These are phyloP conservation scores for Montipora capitata DNA, from an alignment of 92 coral and sea anemone genomes.

Conservation along the genomic window DNA sequence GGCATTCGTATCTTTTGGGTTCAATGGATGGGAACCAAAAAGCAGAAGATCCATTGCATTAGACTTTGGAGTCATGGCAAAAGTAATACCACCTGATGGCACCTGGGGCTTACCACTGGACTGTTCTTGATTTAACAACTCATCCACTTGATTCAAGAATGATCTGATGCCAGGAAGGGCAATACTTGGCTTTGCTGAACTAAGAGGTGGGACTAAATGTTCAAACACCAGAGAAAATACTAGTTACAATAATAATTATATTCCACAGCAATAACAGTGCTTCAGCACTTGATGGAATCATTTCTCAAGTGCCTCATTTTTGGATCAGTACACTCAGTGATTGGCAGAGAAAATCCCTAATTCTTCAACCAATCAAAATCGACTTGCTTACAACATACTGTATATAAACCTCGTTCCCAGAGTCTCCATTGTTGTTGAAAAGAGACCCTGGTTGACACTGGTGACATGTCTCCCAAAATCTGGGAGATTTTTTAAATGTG, in stretches of 20 bases:
- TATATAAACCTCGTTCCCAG: too few species aligned
- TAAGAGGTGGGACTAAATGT: neutral
- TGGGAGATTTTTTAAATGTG: too few species aligned
- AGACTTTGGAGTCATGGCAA: slow-evolving; percentile 46
- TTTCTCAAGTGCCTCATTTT: too few species aligned
- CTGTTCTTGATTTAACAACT: slow-evolving; percentile 50
- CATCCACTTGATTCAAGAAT: slow-evolving; percentile 70
- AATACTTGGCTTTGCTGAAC: slow-evolving; percentile 24
- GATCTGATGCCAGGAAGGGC: slow-evolving; percentile 66
- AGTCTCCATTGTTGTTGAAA: too few species aligned
- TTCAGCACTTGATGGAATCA: too few species aligned
- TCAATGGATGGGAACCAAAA: slow-evolving; percentile 74
- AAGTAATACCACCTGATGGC: slow-evolving; percentile 27
- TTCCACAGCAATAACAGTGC: too few species aligned
- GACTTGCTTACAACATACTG: too few species aligned
- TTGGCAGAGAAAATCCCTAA: too few species aligned
- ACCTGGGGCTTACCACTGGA: slow-evolving; percentile 24
- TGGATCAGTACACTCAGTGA: too few species aligned
- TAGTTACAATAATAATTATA: neutral
- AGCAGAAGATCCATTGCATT: slow-evolving; percentile 77
- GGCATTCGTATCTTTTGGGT: slow-evolving; percentile 70
- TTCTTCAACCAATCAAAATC: too few species aligned
- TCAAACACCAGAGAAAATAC: neutral
- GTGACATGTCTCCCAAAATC: too few species aligned
- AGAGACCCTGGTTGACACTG: too few species aligned